These are phyloP conservation scores for Conus canariensis DNA, from an alignment of 2,888 invertebrate genomes.

Conservation along the genomic window DNA sequence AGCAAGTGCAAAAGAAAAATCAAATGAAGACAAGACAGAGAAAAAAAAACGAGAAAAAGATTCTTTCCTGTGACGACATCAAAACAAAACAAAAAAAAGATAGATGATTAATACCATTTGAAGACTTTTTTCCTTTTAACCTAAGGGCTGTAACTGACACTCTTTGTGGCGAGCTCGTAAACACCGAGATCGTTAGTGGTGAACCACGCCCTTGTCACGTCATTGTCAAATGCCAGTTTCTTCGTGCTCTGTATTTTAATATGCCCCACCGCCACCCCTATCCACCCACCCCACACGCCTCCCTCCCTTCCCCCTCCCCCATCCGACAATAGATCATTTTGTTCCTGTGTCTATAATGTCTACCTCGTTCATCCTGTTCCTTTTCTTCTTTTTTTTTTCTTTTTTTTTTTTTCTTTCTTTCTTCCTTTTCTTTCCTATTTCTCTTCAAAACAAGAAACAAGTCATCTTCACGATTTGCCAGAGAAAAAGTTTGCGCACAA, in stretches of 20 bases:
- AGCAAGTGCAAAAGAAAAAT: no score
- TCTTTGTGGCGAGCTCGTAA: neutral
- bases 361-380: neutral
- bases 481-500: neutral
- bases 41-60: no score
- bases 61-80: no score
- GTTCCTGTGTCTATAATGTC: neutral
- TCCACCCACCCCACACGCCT: neutral
- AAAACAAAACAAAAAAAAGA: no score
- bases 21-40: no score
- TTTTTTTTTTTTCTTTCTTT: neutral
- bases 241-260: neutral
- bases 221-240: neutral
- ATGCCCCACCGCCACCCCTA: no score
- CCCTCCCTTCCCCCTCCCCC: neutral
- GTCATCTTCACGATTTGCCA: neutral
- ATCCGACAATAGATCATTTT: neutral
- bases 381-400: neutral
- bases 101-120: no score
- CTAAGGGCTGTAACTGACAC: neutral
- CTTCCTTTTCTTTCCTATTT: neutral
- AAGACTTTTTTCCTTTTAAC: neutral
- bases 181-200: neutral
- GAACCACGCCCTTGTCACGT: constrained; percentile 21
- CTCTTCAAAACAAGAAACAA: neutral